Base-by-base conservation (phyloP, 1,140 invertebrate genomes). In the Lepidostoma basale region DNA sequence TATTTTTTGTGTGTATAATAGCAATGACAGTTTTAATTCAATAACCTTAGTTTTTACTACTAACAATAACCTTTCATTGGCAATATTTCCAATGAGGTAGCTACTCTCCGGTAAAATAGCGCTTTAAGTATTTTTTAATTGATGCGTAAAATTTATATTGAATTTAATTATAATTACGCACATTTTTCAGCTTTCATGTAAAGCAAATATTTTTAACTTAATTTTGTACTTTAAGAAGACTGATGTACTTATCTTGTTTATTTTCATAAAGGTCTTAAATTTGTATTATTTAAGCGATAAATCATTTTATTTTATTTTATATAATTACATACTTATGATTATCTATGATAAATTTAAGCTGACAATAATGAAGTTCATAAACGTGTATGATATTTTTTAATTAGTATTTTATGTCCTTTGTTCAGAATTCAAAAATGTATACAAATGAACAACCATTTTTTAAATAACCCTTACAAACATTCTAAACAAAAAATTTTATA, bases 81-180 rank as follows among this genome's bases (percentile, higher is more conserved):
- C 62, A 64, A 64, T 64, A 64, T 52, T 52, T 64, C 42, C 28
- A 12, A 16, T 64, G 62, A 42, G 36, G 39, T 60, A 60, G 56
- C 16, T 39, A 47, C 10, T 67, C 64, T 67, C 64, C 64, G 64
- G 64, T 67, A 67, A 59, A 59, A 67, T 67, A 67, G 59, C 47
- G 64, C 64, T 67, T 67, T 67, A 67, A 67, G 64, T 39, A 64
- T 58, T 45, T 45, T n/a, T n/a, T n/a, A n/a, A n/a, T n/a, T n/a
- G n/a, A n/a, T n/a, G n/a, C n/a, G 30, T 52, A 52, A 23, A 28
- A 18, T 47, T 62, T 18, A 60, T 18, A 40, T 12, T 22, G 20
- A 18, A 59, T 59, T 23, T 5, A 44, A 9, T 44, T 8, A 30
- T 42, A 59, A 23, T 59, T 59, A 20, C 10, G 36, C 39, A 40